Base-by-base conservation (phyloP, 2,888 invertebrate species). In the Temnothorax rugatulus region DNA sequence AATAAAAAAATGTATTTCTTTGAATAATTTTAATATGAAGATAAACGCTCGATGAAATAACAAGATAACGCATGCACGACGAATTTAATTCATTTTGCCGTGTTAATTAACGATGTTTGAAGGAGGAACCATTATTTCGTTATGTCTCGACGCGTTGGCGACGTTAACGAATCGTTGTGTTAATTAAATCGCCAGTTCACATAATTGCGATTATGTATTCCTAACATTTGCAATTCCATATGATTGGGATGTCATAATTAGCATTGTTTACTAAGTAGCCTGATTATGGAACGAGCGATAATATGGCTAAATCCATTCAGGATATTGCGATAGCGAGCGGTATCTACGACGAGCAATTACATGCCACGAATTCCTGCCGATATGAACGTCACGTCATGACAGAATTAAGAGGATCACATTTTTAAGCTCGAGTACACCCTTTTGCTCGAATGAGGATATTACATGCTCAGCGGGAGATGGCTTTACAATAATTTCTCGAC, bases 261-360 rank as follows among this genome's bases (percentile, higher is more conserved):
- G 91, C 92, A 92, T 91, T 93, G 92, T 94, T 94, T 93, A 91
- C 90, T 89, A 90, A 93, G 92, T 91, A 91, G 90, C 90, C 92
- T 93, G 92, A 94, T 93, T 94, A 93, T 90, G 88, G 73, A 44
- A 76, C 61, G 59, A 85, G 84, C 85, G 84, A 84, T 84, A 84
- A 76, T 84, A 76, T 77, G 84, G 82, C 59, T 81, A 82, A 82
- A 84, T 88, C 76, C 79, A 83, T 59, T 68, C 15, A 54, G 74
- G 63, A 59, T 63, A 44, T 64, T 84, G 66, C 38, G 85, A 79
- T 84, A 82, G 71, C 75, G 82, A 79, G 73, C 84, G 83, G 86
- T 88, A 90, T 91, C 88, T 86, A 83, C 85, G 90, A 89, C 86
- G 84, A 90, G 85, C 89, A 91, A 90, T 91, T 92, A 89, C 86